Conservation (phyloP, 2,888 invertebrate genomes). For the Sylvicola cinctus region DNA sequence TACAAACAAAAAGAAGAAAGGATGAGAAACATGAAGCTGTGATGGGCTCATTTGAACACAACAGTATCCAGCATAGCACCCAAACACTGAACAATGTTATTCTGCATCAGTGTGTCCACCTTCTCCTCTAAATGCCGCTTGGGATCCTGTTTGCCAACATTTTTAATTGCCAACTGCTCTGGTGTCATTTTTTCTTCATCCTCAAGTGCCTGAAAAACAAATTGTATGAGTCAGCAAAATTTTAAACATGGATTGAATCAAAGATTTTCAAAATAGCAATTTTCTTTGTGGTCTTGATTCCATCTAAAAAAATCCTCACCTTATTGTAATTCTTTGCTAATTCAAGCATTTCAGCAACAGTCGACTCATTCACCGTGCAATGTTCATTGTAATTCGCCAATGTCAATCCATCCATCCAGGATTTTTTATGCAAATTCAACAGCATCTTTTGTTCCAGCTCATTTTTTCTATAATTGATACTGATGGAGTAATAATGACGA, state of each 20-base stretch:
- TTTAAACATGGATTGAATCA: slow-evolving; percentile 1
- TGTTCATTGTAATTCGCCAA: slow-evolving; percentile 84
- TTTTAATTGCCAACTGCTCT: slow-evolving; percentile 96
- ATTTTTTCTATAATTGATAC: slow-evolving; percentile 98
- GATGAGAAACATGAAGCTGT: no score
- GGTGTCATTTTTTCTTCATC: slow-evolving; percentile 99
- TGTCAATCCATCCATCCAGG: slow-evolving; percentile 92
- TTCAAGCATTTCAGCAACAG: slow-evolving; percentile 90
- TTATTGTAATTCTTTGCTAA: slow-evolving; percentile 96
- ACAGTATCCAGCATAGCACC: slow-evolving; percentile 92
- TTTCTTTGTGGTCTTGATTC: no score
- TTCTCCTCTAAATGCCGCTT: slow-evolving; percentile 98
- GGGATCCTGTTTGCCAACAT: slow-evolving; percentile 97
- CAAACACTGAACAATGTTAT: slow-evolving; percentile 93
- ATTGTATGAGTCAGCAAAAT: slow-evolving; percentile 2
- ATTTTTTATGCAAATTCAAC: slow-evolving; percentile 93
- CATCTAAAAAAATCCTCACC: slow-evolving; percentile 23
- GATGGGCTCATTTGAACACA: slow-evolving; percentile 77
- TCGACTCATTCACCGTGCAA: slow-evolving; percentile 79
- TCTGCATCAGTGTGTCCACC: slow-evolving; percentile 89
- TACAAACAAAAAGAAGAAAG: no score
- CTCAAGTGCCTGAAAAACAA: slow-evolving; percentile 49
- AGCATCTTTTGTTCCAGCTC: slow-evolving; percentile 99
- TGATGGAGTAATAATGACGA: slow-evolving; percentile 97
- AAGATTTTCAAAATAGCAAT: slow-evolving; percentile 2